Percentiles rank a stretch among this genome's conserved stretches.
Conservation (phyloP, 2,113 vertebrate genomes). For the Calyptomena viridis region DNA sequence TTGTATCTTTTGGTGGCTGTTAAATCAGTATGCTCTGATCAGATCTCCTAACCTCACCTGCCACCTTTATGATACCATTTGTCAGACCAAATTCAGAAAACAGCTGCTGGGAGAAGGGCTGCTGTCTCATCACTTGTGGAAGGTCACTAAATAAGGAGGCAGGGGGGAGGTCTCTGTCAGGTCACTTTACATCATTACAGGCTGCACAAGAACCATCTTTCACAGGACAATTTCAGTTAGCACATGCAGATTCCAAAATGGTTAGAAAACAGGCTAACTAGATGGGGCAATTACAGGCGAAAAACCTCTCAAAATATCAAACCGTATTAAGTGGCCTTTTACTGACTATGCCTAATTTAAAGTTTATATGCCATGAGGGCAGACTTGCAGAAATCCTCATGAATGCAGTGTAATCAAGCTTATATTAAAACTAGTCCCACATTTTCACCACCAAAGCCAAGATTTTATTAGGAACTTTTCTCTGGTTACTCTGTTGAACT, state of each 20-base stretch:
- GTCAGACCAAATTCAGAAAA: slow-evolving; percentile 19
- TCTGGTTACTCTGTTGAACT: slow-evolving; percentile 43
- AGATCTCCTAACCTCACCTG: not conserved
- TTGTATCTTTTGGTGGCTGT: not conserved
- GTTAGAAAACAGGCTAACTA: slow-evolving; percentile 20
- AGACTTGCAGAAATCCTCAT: slow-evolving; percentile 33
- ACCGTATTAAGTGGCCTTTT: slow-evolving; percentile 32
- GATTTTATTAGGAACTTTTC: slow-evolving; percentile 42
- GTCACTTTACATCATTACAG: not conserved
- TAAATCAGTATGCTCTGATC: not conserved
- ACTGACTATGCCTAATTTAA: slow-evolving; percentile 10
- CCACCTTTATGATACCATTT: not conserved
- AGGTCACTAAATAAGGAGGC: not conserved
- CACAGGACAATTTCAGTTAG: not conserved
- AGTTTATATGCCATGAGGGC: slow-evolving; percentile 45
- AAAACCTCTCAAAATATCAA: slow-evolving; percentile 13
- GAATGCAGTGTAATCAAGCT: slow-evolving; percentile 6
- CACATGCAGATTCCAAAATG: not conserved
- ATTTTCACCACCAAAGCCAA: slow-evolving; percentile 13
- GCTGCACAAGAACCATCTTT: not conserved
- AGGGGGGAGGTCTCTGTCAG: not conserved
- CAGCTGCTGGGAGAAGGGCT: not conserved
- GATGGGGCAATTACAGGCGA: not conserved
- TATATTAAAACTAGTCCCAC: slow-evolving; percentile 40
- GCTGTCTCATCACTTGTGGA: not conserved